Evolutionary conservation across 37 sponge, comb jelly and placozoan genomes (phyloP), one percentile per base, ranked within the genome.

Genomic region (Haliclona indistincta): DNA sequence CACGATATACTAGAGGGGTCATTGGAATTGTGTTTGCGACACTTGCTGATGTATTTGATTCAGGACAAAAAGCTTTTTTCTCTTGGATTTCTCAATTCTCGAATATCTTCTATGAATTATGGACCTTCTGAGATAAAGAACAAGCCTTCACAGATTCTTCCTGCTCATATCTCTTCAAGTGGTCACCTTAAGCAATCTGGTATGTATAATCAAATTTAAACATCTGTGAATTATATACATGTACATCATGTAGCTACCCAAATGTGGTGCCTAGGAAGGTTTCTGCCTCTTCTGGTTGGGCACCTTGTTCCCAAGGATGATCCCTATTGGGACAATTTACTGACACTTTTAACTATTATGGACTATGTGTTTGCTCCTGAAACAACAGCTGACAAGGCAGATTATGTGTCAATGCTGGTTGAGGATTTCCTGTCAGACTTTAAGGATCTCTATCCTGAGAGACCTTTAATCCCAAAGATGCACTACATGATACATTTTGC

Each of bases 221-320:
- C 17, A 17, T 11, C 10, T 25, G 63, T 25, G 11, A 19, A 13
- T 10, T n/a, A 61, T 61, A 70, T 11, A 70, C 4, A 42, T 17
- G n/a, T 54, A 34, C 23, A 37, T n/a, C 22, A 38, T 43, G 44
- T 62, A 84, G 91, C 91, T 45, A 40, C 78, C 2, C 74, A 91
- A 58, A 72, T 86, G 74, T 91, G 91, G 82, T 81, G 87, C 64
- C 65, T 91, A 19, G 83, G 67, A 26, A 26, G 86, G 28, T 44
- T 67, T 29, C 73, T 85, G 2, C 91, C 91, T 19, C 45, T 91
- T 7, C 2, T 91, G 32, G 42, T 91, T 68, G 86, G 91, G 1
- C 64, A 77, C 19, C 41, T 64, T 28, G 79, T 91, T 32, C 52
- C 60, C 11, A 73, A 76, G 35, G 73, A 81, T 25, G 51, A 85